A percentile compares a stretch with the other conserved stretches of the same genome.
Conservation (phyloP, 2,113 vertebrate species). For the Ictidomys tridecemlineatus region DNA sequence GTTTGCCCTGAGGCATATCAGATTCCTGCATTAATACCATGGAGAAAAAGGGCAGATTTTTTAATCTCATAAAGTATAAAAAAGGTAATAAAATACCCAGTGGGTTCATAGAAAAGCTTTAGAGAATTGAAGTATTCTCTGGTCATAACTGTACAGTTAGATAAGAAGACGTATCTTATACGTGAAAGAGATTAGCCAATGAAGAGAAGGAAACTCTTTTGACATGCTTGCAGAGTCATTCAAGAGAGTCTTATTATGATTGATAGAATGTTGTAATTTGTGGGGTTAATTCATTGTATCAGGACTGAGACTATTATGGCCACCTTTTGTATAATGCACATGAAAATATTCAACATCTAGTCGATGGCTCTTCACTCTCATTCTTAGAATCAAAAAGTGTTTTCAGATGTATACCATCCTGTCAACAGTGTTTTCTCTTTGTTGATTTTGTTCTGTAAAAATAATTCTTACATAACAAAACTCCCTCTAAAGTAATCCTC, state of each 20-base stretch:
- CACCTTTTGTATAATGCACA: too few species aligned
- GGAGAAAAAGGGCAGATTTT: slow-evolving; percentile 70
- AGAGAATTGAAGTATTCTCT: not conserved
- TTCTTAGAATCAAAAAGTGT: not conserved
- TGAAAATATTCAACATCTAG: not conserved
- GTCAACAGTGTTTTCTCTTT: not conserved
- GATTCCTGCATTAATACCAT: slow-evolving; percentile 73
- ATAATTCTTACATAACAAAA: not conserved
- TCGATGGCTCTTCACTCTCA: not conserved
- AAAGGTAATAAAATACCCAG: not conserved
- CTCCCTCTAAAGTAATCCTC: not conserved
- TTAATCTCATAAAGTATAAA: slow-evolving; percentile 63
- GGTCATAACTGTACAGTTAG: not conserved
- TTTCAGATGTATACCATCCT: not conserved
- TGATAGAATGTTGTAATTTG: not conserved
- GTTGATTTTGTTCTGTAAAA: not conserved
- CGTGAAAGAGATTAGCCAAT: not conserved
- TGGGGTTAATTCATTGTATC: not conserved
- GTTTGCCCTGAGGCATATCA: slow-evolving; percentile 69
- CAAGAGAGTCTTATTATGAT: rapidly evolving
- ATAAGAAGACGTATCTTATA: not conserved
- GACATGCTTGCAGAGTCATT: not conserved
- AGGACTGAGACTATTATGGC: not conserved
- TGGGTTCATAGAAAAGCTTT: slow-evolving; percentile 56
- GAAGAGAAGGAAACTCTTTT: not conserved